These are phyloP conservation scores for Cataglyphis rosenhaueri DNA, from an alignment of 2,888 invertebrate species.

Conservation along the genomic window DNA sequence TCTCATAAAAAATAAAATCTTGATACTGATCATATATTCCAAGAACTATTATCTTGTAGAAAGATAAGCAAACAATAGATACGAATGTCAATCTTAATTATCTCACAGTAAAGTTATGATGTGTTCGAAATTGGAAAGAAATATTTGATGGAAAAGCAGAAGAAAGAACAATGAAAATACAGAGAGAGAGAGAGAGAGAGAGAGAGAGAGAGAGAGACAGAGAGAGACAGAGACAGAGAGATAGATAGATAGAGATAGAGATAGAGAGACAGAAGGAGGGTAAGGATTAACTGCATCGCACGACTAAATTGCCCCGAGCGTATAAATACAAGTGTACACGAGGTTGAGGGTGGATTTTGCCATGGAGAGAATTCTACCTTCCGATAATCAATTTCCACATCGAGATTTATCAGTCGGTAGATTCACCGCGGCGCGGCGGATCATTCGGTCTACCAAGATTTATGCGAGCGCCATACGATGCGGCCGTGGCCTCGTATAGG, in stretches of 20 bases:
- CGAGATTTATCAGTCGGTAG: constrained; percentile 66
- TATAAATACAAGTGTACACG: constrained; percentile 44
- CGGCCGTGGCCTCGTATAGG: constrained; percentile 40
- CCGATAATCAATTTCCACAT: constrained; percentile 69
- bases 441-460: constrained; percentile 68
- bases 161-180: background rate
- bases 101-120: constrained; percentile 24
- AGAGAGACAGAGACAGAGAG: background rate
- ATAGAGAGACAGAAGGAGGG: constrained; percentile 31
- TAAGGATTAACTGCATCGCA: constrained; percentile 41
- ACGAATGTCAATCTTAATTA: constrained; percentile 33
- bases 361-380: constrained; percentile 46
- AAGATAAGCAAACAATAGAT: constrained; percentile 31
- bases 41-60: background rate
- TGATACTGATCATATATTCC: background rate
- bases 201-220: background rate
- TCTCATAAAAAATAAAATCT: background rate
- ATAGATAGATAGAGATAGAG: constrained; percentile 17
- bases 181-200: background rate
- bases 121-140: constrained; percentile 29
- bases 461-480: constrained; percentile 58
- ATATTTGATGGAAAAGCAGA: constrained; percentile 43
- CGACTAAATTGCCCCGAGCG: constrained; percentile 32
- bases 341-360: constrained; percentile 20
- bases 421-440: constrained; percentile 50